Percentiles rank a stretch among this genome's conserved stretches.
phyloP scores from a whole-genome alignment of 2,888 invertebrate genomes.

The Nomada fucata region DNA sequence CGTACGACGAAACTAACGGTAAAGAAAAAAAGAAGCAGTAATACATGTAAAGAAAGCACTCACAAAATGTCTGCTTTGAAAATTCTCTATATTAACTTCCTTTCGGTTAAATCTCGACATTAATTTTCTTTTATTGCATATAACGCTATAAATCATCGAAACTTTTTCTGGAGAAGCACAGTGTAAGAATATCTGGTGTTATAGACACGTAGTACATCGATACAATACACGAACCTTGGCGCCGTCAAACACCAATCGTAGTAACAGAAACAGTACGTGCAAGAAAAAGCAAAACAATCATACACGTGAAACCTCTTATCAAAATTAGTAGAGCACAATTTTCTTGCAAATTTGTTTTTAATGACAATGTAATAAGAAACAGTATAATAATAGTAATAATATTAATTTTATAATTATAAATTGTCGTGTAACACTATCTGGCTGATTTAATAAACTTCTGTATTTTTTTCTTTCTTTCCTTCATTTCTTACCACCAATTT shows the following conservation, averaged over 20 bases:
- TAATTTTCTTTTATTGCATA: conserved; percentile 53
- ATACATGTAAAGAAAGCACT: conserved; percentile 59
- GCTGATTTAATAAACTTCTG: conserved; percentile 75
- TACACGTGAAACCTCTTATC: conserved; percentile 44
- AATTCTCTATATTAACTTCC: conserved; percentile 64
- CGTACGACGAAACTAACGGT: conserved; percentile 8
- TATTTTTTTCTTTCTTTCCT: conserved; percentile 55
- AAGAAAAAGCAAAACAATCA: conserved; percentile 58
- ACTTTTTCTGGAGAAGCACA: conserved; percentile 53
- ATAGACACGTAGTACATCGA: conserved; percentile 56
- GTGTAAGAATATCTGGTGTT: conserved; percentile 59
- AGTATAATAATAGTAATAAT: conserved; percentile 81
- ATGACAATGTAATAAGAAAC: conserved; percentile 84
- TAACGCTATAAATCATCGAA: conserved; percentile 61
- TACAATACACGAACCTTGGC: conserved; percentile 60
- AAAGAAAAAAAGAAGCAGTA: conserved; percentile 44
- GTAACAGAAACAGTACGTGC: conserved; percentile 53
- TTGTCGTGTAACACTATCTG: conserved; percentile 81
- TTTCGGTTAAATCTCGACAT: conserved; percentile 60
- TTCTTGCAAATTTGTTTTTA: conserved; percentile 80
- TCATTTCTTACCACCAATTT: conserved; percentile 79
- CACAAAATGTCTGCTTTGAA: conserved; percentile 58
- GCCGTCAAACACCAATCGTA: conserved; percentile 48
- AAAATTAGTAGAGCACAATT: conserved; percentile 70
- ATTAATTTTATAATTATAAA: conserved; percentile 80